Percentiles rank a stretch among this genome's conserved stretches.
These are phyloP conservation scores for Gavialis gangeticus DNA, from an alignment of 2,113 vertebrate genomes.

Conservation along the genomic window DNA sequence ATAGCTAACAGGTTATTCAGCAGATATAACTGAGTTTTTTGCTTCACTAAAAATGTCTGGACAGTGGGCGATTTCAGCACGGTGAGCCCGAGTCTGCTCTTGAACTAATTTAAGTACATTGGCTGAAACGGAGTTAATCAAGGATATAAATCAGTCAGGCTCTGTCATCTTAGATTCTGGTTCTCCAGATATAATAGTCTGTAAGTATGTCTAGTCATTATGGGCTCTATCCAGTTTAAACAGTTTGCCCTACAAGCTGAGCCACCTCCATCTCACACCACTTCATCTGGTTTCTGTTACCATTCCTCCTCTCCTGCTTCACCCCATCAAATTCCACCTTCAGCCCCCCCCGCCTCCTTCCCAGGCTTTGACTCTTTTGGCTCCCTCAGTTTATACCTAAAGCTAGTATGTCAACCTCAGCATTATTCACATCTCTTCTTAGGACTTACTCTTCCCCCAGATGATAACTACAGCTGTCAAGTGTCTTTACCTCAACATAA, in stretches of 20 bases:
- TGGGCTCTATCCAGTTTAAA: neutral
- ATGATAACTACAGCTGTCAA: neutral
- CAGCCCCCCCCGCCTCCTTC: neutral
- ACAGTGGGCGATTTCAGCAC: neutral
- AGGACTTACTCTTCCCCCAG: neutral
- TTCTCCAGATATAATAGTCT: neutral
- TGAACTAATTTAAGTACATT: neutral
- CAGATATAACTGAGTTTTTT: neutral
- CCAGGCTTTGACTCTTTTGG: neutral
- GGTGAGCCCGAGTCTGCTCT: neutral
- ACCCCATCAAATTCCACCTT: neutral
- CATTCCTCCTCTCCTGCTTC: neutral
- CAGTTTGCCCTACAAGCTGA: neutral
- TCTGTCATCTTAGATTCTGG: neutral
- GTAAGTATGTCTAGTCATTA: rapidly evolving
- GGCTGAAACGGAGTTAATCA: rapidly evolving
- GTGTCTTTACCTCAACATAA: neutral
- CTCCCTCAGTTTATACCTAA: neutral
- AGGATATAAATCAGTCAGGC: neutral
- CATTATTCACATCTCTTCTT: rapidly evolving
- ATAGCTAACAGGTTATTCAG: neutral
- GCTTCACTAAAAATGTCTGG: neutral
- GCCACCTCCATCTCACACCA: neutral
- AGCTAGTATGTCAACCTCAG: neutral
- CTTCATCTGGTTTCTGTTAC: neutral